Evolutionary conservation across 2,888 invertebrate genomes (phyloP).

Genomic region (Drosophila mercatorum): DNA sequence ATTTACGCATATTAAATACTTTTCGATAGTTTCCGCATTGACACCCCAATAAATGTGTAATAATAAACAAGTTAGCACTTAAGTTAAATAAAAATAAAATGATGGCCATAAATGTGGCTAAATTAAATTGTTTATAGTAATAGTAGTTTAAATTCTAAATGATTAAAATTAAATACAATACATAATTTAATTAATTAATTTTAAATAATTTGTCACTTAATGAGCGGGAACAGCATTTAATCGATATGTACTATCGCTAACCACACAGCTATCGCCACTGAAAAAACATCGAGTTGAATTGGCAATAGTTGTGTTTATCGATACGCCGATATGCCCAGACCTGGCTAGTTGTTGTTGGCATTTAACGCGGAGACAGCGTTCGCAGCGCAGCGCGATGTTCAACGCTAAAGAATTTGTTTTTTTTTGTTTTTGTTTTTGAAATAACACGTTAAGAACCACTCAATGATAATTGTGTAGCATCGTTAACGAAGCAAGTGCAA

Average conservation of each 20-base stretch:
- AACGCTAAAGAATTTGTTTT: conserved; percentile 43
- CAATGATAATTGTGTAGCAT: conserved; percentile 39
- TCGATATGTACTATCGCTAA: not conserved
- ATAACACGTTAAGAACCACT: conserved; percentile 51
- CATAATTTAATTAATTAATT: too few relatives aligned
- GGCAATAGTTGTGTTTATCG: conserved; percentile 17
- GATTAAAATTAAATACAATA: not conserved
- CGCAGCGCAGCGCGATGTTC: conserved; percentile 50
- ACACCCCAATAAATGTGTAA: not conserved
- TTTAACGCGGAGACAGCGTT: conserved; percentile 54
- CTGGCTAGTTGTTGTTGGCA: conserved; percentile 52
- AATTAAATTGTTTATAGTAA: not conserved
- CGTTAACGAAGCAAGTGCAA: conserved; percentile 43
- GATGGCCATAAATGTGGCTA: not conserved
- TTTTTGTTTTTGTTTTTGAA: conserved; percentile 55
- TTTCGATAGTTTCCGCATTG: too few relatives aligned
- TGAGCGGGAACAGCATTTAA: not conserved
- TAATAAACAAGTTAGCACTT: not conserved
- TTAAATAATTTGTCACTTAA: not conserved
- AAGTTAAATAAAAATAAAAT: not conserved
- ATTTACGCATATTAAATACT: not conserved
- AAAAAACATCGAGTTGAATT: not conserved
- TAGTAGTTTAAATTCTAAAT: too few relatives aligned
- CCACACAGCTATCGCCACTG: not conserved
- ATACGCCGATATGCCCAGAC: not conserved